Evolutionary conservation across 2,888 invertebrate genomes (phyloP), one percentile per base, ranked within the genome.

Genomic region (Sinodicranocentrus sp.): DNA sequence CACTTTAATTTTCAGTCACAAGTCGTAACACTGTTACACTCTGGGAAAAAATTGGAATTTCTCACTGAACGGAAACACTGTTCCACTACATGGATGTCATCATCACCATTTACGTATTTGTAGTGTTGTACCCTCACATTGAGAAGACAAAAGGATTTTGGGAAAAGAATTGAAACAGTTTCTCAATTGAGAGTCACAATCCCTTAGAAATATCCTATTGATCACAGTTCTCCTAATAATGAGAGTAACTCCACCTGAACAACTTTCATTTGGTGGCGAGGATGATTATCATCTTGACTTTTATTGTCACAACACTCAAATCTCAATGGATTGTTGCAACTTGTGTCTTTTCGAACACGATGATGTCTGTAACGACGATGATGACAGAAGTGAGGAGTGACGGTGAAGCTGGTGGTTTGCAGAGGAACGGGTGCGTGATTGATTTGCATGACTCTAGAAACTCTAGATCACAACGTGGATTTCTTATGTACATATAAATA

Each of bases 1-100:
- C n/a, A n/a, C n/a, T n/a, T n/a, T n/a, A n/a, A n/a, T n/a, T n/a
- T n/a, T n/a, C n/a, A n/a, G n/a, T n/a, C n/a, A n/a, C n/a, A n/a
- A n/a, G n/a, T n/a, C n/a, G n/a, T n/a, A n/a, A n/a, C n/a, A n/a
- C n/a, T n/a, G n/a, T n/a, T n/a, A n/a, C n/a, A n/a, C n/a, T n/a
- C n/a, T n/a, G n/a, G n/a, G n/a, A n/a, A n/a, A n/a, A n/a, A n/a
- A n/a, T n/a, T n/a, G n/a, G n/a, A n/a, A 48, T n/a, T 48, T 2
- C 33, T 61, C 78, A 78, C 78, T 78, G 44, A 78, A 78, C 78
- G 78, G 70, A 78, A 78, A 48, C 79, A 79, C 79, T 79, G 79
- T 79, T 71, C 65, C 71, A 79, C 79, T 79, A 25, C 39, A 39
- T 13, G 5, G 26, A 72, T 72, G 57, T 68, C 77, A 39, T 70